These are phyloP conservation scores for Hydropsyche tenuis DNA, from an alignment of 1,140 invertebrate species.

Conservation along the genomic window DNA sequence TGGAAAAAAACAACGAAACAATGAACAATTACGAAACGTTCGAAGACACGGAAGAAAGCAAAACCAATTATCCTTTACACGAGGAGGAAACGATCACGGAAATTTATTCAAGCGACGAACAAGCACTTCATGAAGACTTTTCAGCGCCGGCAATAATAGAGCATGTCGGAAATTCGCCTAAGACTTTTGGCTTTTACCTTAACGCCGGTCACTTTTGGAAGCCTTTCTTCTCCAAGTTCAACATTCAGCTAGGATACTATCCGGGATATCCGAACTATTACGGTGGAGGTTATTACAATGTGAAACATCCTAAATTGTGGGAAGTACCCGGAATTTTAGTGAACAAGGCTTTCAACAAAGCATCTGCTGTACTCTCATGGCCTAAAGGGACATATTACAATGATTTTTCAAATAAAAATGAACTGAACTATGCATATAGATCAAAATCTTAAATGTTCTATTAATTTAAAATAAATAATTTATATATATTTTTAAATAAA, in stretches of 20 bases:
- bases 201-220: conserved; percentile 35
- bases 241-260: conserved; percentile 29
- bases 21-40: not conserved
- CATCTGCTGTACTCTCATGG: conserved; percentile 21
- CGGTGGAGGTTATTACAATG: conserved; percentile 7
- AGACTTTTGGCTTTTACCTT: conserved; percentile 42
- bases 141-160: not conserved
- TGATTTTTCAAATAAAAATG: not conserved
- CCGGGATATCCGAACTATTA: conserved; percentile 2
- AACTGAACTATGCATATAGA: too few relatives aligned
- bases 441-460: too few relatives aligned
- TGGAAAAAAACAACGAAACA: not conserved
- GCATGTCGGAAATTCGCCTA: not conserved
- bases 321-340: conserved; percentile 30
- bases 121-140: not conserved
- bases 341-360: conserved; percentile 32
- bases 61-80: not conserved
- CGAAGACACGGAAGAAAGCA: not conserved
- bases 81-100: not conserved
- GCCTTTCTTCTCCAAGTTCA: conserved; percentile 42
- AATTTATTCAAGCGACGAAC: not conserved
- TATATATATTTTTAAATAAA: too few relatives aligned
- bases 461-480: too few relatives aligned
- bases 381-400: not conserved
- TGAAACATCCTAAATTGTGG: conserved; percentile 6